A percentile compares a stretch with the other conserved stretches of the same genome.
phyloP scores from a whole-genome alignment of 2,888 invertebrate species.

The Platycheirus albimanus region DNA sequence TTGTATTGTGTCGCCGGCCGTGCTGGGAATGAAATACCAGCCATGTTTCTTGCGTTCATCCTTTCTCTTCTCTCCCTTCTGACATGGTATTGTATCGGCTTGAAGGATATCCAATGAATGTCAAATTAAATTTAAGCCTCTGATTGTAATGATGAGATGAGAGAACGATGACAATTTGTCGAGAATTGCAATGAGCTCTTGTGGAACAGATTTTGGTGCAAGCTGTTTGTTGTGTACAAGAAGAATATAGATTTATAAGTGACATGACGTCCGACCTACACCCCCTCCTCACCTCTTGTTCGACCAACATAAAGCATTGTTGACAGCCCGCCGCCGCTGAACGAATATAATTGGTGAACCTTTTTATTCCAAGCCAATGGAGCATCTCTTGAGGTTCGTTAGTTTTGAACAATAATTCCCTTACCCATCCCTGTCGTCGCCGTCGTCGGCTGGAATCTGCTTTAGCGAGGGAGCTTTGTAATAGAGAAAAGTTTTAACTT shows the following conservation, averaged over 20 bases:
- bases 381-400: conserved; percentile 54
- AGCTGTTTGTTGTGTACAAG: no score
- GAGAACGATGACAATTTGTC: conserved; percentile 50
- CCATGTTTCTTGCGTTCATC: conserved; percentile 13
- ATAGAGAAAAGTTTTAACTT: conserved; percentile 49
- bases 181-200: conserved; percentile 31
- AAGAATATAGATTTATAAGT: no score
- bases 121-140: conserved; percentile 60
- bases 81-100: conserved; percentile 8
- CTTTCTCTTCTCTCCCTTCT: background rate
- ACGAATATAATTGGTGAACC: conserved; percentile 56
- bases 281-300: background rate
- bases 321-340: conserved; percentile 42
- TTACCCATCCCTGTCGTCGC: conserved; percentile 4
- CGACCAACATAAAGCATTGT: conserved; percentile 29
- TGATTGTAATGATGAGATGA: conserved; percentile 42
- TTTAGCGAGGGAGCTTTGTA: no score
- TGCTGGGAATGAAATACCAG: conserved; percentile 49
- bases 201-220: conserved; percentile 38
- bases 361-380: conserved; percentile 46
- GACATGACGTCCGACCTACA: conserved; percentile 2
- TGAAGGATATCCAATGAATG: conserved; percentile 54
- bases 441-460: conserved; percentile 21
- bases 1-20: conserved; percentile 61
- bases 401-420: conserved; percentile 36